A percentile compares a stretch with the other conserved stretches of the same genome.
phyloP scores from a whole-genome alignment of 2,888 invertebrate genomes.

The Meteorus cinctellus region DNA sequence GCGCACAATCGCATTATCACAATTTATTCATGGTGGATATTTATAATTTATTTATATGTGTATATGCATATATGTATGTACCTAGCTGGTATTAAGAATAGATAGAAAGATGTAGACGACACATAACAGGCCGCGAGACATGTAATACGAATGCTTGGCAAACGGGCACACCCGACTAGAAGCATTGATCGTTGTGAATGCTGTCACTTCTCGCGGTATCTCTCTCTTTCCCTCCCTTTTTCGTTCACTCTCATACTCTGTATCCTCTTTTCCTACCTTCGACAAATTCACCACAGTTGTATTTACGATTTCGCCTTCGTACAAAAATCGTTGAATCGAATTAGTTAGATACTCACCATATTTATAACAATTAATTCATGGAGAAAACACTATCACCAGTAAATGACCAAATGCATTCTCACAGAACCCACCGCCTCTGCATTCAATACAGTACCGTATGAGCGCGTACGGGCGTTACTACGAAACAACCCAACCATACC shows the following conservation, averaged over 20 bases:
- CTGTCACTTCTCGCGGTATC: slow-evolving; percentile 42
- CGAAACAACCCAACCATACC: neutral
- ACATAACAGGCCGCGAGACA: slow-evolving; percentile 42
- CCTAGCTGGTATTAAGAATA: too few species aligned
- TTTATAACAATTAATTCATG: neutral
- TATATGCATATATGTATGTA: neutral
- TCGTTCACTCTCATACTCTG: too few species aligned
- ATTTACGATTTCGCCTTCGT: slow-evolving; percentile 34
- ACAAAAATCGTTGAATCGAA: neutral
- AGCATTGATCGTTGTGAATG: slow-evolving; percentile 62
- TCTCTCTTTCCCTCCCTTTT: slow-evolving; percentile 28
- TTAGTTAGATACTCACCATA: neutral
- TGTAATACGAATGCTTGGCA: slow-evolving; percentile 48
- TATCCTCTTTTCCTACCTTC: neutral
- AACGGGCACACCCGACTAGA: slow-evolving; percentile 65
- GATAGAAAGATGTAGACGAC: neutral
- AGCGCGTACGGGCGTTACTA: slow-evolving; percentile 5
- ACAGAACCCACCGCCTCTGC: slow-evolving; percentile 62
- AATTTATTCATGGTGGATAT: too few species aligned
- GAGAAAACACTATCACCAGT: slow-evolving; percentile 44
- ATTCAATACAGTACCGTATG: slow-evolving; percentile 46
- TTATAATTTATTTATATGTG: neutral
- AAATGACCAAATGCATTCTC: slow-evolving; percentile 63
- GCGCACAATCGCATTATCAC: too few species aligned
- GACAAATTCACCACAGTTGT: slow-evolving; percentile 45